A percentile compares a stretch with the other conserved stretches of the same genome.
These are phyloP conservation scores for Stenurella melanura DNA, from an alignment of 2,888 invertebrate species.

Conservation along the genomic window DNA sequence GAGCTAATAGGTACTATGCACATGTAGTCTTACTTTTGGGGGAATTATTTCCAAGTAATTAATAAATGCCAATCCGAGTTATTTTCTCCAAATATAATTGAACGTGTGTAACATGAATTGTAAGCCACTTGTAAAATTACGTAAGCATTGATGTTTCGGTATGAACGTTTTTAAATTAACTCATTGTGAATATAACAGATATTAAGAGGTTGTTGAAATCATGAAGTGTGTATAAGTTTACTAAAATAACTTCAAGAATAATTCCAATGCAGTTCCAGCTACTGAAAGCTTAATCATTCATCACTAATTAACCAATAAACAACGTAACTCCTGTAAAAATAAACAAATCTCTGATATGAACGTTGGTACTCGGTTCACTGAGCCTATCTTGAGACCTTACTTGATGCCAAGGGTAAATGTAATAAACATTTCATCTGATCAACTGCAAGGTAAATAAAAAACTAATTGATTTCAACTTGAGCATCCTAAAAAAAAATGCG, in stretches of 20 bases:
- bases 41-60: too few species aligned
- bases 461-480: conserved; percentile 15
- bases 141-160: too few species aligned
- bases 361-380: not conserved
- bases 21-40: too few species aligned
- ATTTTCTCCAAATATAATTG: too few species aligned
- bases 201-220: too few species aligned
- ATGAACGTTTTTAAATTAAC: too few species aligned
- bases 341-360: conserved; percentile 15
- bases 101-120: too few species aligned
- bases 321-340: not conserved
- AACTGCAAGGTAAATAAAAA: not conserved
- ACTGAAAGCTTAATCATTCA: not conserved
- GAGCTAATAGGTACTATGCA: too few species aligned
- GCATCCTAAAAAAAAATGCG: conserved; percentile 3
- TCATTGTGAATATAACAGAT: too few species aligned
- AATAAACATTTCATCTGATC: conserved; percentile 12
- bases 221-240: too few species aligned
- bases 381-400: not conserved
- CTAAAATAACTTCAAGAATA: not conserved
- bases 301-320: not conserved
- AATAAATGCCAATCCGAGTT: too few species aligned
- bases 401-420: not conserved
- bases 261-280: not conserved
- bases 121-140: too few species aligned